Evolutionary conservation across 2,797 vertebrate genomes (phyloP).

Genomic region (Enteromius anoplus): DNA sequence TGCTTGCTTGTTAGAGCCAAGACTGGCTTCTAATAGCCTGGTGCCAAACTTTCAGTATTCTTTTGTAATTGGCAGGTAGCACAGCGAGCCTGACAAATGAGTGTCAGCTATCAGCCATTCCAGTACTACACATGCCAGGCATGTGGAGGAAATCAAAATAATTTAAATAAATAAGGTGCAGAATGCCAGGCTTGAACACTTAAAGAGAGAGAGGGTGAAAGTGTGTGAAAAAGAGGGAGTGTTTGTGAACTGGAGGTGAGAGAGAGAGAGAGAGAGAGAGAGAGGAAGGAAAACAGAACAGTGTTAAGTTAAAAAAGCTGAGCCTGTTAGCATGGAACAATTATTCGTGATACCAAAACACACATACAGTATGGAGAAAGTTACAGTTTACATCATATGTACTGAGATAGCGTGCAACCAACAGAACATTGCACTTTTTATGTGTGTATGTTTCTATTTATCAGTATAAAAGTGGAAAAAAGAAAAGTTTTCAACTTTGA

Average conservation of each 20-base stretch:
- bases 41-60: slow-evolving; percentile 72
- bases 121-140: slow-evolving; percentile 68
- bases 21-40: slow-evolving; percentile 73
- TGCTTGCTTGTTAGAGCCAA: slow-evolving; percentile 70
- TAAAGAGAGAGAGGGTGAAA: slow-evolving; percentile 52
- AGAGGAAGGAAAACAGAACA: neutral
- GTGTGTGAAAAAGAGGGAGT: slow-evolving; percentile 18
- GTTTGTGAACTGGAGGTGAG: slow-evolving; percentile 32
- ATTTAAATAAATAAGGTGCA: slow-evolving; percentile 82
- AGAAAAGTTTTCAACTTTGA: neutral
- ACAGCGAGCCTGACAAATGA: slow-evolving; percentile 77
- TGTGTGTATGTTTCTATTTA: neutral
- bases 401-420: neutral
- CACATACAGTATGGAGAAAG: slow-evolving; percentile 46
- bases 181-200: slow-evolving; percentile 61
- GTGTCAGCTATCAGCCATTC: slow-evolving; percentile 76
- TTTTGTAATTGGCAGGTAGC: slow-evolving; percentile 79
- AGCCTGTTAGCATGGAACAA: slow-evolving; percentile 68
- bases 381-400: slow-evolving; percentile 27
- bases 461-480: neutral
- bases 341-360: slow-evolving; percentile 69
- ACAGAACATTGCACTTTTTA: neutral
- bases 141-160: slow-evolving; percentile 77
- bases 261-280: slow-evolving; percentile 14
- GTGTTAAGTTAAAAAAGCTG: slow-evolving; percentile 44